phyloP scores from a whole-genome alignment of 2,888 invertebrate species.

The Meiosimyza platycephala region DNA sequence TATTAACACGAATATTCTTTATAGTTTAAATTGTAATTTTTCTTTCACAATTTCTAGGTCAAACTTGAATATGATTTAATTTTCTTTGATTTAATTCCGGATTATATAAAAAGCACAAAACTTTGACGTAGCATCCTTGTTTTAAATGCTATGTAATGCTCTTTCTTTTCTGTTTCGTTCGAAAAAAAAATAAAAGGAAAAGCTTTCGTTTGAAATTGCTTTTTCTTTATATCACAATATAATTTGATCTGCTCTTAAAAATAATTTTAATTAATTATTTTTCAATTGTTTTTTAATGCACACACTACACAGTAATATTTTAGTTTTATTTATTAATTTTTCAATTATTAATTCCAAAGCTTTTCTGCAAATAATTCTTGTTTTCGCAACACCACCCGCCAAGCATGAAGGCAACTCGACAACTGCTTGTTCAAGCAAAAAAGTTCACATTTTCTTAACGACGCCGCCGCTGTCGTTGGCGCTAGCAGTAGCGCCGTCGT shows the following conservation, averaged over 20 bases:
- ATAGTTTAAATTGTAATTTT: not conserved
- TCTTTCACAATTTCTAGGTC: not conserved
- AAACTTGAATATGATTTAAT: not conserved
- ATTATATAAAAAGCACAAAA: slow-evolving; percentile 17
- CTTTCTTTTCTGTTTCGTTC: not conserved
- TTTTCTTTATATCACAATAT: no score
- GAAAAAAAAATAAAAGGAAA: no score
- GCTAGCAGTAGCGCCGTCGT: no score
- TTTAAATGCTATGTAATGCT: not conserved
- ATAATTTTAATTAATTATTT: no score
- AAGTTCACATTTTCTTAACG: slow-evolving; percentile 12
- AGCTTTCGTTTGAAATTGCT: no score
- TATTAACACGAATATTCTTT: not conserved
- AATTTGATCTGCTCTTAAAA: no score
- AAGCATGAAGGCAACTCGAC: slow-evolving; percentile 60
- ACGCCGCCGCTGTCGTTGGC: no score
- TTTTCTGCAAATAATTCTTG: not conserved
- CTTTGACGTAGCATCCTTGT: slow-evolving; percentile 2
- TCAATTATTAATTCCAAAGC: slow-evolving; percentile 11
- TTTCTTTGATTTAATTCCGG: not conserved
- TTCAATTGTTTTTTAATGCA: not conserved
- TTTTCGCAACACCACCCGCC: slow-evolving; percentile 52
- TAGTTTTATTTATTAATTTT: not conserved
- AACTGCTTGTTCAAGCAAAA: slow-evolving; percentile 53
- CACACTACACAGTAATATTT: not conserved